Base-by-base conservation (phyloP, 2,888 invertebrate genomes). In the Rhopalosiphum nymphaeae region DNA sequence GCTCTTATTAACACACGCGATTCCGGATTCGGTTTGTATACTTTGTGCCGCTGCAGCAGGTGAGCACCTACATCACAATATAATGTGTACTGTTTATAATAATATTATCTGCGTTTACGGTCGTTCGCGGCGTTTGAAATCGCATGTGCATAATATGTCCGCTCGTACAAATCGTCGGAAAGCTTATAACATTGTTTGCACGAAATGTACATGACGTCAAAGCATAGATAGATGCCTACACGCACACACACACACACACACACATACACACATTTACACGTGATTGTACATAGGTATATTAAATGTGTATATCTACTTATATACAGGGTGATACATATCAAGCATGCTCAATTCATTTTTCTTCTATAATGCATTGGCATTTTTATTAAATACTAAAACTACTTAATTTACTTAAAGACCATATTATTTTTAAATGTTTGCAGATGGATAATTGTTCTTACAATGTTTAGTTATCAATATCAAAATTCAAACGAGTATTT, bases 151-250 rank as follows among this genome's bases (percentile, higher is more conserved):
- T 29, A 67, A 67, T 67, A n/a, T 67, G 67, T 67, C 67, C 16
- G n/a, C 5, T 67, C 67, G 67, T 36, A 67, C 67, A 67, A 67
- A 67, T 67, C 67, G n/a, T 36, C 67, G n/a, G 67, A 67, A n/a
- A n/a, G 67, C 67, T 67, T 67, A 67, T 67, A 67, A 67, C 67
- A 67, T 67, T 67, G 67, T 67, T 67, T 67, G n/a, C 67, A 16
- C 67, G 67, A 67, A 67, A 67, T 16, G 67, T 2, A 61, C 61
- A 61, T n/a, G 61, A 61, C 61, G 61, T 61, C 29, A 61, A 61
- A 61, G 29, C 61, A n/a, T 16, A 29, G 61, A 61, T 26, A 67
- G n/a, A n/a, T 67, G 16, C 61, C 29, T 61, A 29, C 61, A 29
- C 61, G 16, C 61, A 25, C 29, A 29, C 29, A 61, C 57, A 61